Percentiles rank a stretch among this genome's conserved stretches.
phyloP scores from a whole-genome alignment of 1,140 invertebrate genomes.

The Euwallacea fornicatus region DNA sequence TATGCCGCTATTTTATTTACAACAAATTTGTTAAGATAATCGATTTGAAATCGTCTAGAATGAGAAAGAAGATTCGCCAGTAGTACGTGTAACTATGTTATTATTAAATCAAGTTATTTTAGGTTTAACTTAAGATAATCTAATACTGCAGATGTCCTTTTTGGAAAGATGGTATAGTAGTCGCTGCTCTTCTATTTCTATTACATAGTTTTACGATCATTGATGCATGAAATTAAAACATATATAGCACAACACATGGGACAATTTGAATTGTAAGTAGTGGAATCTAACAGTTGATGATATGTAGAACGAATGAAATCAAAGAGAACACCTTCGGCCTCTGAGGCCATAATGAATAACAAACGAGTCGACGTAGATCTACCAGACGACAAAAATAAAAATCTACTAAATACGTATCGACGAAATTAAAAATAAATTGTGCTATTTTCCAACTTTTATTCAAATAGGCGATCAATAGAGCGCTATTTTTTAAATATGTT shows the following conservation, averaged over 20 bases:
- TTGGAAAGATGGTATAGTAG: slow-evolving; percentile 34
- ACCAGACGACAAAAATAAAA: slow-evolving; percentile 26
- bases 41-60: slow-evolving; percentile 21
- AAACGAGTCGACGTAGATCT: no score
- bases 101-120: slow-evolving; percentile 24
- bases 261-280: slow-evolving; percentile 12
- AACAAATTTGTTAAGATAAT: slow-evolving; percentile 40
- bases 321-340: slow-evolving; percentile 18
- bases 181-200: background rate
- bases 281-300: slow-evolving; percentile 29
- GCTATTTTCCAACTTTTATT: slow-evolving; percentile 48
- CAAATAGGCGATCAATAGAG: slow-evolving; percentile 43
- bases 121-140: slow-evolving; percentile 34
- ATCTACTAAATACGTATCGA: slow-evolving; percentile 22
- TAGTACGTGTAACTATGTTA: background rate
- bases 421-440: slow-evolving; percentile 49
- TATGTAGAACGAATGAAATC: slow-evolving; percentile 31
- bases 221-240: background rate
- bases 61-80: slow-evolving; percentile 13
- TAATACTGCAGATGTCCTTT: slow-evolving; percentile 29
- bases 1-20: slow-evolving; percentile 46
- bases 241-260: slow-evolving; percentile 27
- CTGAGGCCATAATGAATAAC: slow-evolving; percentile 21
- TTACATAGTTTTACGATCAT: background rate
- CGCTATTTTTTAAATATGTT: slow-evolving; percentile 35